phyloP scores from a whole-genome alignment of 2,113 vertebrate species.

The Dipodomys stephensi region DNA sequence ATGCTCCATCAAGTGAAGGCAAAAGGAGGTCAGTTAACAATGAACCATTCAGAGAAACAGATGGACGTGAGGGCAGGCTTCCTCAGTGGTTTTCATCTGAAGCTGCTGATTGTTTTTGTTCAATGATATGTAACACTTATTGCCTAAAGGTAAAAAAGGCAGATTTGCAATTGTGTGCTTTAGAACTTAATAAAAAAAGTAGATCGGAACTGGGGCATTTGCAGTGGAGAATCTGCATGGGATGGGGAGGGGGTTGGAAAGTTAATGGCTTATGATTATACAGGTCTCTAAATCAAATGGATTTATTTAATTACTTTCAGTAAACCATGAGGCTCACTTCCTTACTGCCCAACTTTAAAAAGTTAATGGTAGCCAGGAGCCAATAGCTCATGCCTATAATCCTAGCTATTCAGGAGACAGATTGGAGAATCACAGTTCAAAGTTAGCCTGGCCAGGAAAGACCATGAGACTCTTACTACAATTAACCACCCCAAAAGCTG shows the following conservation, averaged over 20 bases:
- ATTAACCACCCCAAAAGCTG: no score
- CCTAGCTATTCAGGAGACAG: no score
- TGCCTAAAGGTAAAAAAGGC: constrained; percentile 7
- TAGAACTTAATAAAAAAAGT: not conserved
- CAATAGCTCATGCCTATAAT: no score
- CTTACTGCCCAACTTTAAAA: not conserved
- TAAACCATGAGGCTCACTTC: not conserved
- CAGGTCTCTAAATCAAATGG: not conserved
- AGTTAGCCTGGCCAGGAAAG: no score
- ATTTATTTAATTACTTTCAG: not conserved
- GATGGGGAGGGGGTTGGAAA: not conserved
- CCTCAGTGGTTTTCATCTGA: not conserved
- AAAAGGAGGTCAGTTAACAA: not conserved
- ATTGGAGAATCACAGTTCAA: no score
- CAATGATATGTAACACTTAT: constrained; percentile 6
- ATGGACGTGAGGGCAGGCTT: not conserved
- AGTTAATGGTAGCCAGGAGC: not conserved
- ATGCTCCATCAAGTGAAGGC: not conserved
- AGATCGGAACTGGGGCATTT: not conserved
- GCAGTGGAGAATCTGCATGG: not conserved
- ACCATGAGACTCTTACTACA: no score
- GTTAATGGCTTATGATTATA: not conserved
- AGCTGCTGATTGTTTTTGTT: not conserved
- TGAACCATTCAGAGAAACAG: not conserved
- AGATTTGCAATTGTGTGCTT: not conserved